Evolutionary conservation across 2,888 invertebrate species (phyloP), one percentile per base, ranked within the genome.

Genomic region (Ophion costatus): DNA sequence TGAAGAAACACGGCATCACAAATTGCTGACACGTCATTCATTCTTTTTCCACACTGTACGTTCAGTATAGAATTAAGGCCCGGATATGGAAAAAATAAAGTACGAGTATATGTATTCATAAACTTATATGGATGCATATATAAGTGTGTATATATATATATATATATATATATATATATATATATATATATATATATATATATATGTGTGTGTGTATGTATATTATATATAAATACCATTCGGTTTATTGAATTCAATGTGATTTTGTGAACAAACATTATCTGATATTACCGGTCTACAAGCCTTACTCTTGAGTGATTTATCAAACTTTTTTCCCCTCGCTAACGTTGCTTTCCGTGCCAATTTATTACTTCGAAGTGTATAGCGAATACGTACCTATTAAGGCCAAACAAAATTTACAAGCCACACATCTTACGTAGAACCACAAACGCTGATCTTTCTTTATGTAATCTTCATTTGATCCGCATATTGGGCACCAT

Each of bases 1-100:
- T 97, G 87, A 96, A 97, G 92, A 98, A 97, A 93, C 96, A 97
- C 91, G 96, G 96, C 59, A 94, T 96, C 69, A 87, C 92, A 91
- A 90, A 92, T 91, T 92, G 92, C 92, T 92, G 93, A 93, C 92
- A 89, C 85, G 71, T 79, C 71, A 71, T 74, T 67, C 20, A 56
- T 79, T 74, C n/a, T 3, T 82, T 80, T 82, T 77, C 61, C 84
- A 82, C 78, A 85, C 82, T 82, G 71, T 85, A 85, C 76, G 82
- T 85, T 66, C 61, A 80, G 56, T 80, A 76, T 61, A 74, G 45
- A 67, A 67, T 77, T 80, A 85, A 82, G 80, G 67, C 66, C 67
- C 59, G 63, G 33, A 80, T 78, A 80, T 82, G 67, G 69, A 57
- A 45, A 76, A 66, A 82, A 75, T 42, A 61, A 77, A 59, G 51